These are phyloP conservation scores for Limanda limanda DNA, from an alignment of 2,113 vertebrate genomes.

Conservation along the genomic window DNA sequence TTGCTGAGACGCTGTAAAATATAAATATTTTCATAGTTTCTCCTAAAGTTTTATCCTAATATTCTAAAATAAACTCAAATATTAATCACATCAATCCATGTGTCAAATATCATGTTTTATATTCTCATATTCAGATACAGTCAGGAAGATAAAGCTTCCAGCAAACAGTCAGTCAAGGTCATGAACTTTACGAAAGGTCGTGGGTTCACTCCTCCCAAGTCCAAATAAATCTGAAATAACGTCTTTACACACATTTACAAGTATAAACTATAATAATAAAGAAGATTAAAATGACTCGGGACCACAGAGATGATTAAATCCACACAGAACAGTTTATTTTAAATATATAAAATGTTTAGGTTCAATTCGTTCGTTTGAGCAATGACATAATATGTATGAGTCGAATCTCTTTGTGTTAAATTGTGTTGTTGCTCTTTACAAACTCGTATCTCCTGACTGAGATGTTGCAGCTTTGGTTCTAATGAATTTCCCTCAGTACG, in stretches of 20 bases:
- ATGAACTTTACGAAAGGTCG: constrained; percentile 32
- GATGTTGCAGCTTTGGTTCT: background rate
- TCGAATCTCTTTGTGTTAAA: constrained; percentile 24
- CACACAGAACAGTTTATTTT: background rate
- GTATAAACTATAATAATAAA: background rate
- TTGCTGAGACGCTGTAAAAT: background rate
- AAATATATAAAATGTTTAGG: background rate
- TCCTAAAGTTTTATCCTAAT: no score
- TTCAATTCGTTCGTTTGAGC: background rate
- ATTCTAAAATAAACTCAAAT: no score
- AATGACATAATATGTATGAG: constrained; percentile 11
- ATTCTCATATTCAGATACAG: no score
- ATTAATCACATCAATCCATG: no score
- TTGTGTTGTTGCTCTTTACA: background rate
- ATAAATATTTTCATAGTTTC: background rate
- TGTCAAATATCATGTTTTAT: no score
- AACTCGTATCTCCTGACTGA: no score
- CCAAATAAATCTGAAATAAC: background rate
- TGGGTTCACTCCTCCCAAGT: background rate
- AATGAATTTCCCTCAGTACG: background rate
- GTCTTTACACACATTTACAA: no score
- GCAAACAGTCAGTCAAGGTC: constrained; percentile 34
- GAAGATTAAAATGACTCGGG: background rate
- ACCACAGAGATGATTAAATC: background rate
- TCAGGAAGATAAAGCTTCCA: constrained; percentile 16